These are phyloP conservation scores for Aphelenchoides avenae DNA, from an alignment of 1,140 invertebrate species.

Conservation along the genomic window DNA sequence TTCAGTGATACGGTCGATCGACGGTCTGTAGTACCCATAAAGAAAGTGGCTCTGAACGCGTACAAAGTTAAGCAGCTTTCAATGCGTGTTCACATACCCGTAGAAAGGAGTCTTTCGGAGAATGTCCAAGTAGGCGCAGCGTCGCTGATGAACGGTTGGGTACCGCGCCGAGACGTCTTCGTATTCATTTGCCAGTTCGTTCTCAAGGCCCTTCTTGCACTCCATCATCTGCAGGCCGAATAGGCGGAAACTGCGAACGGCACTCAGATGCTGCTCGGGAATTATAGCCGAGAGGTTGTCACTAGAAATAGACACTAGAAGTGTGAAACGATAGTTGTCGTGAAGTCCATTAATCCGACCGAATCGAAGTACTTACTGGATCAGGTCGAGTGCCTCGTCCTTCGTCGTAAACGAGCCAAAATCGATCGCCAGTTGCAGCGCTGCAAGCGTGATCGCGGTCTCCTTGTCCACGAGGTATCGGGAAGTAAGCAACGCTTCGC, in stretches of 20 bases:
- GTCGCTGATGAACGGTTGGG: slow-evolving; percentile 18
- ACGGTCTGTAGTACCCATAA: slow-evolving; percentile 31
- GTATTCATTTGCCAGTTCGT: slow-evolving; percentile 34
- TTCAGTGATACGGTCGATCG: slow-evolving; percentile 6
- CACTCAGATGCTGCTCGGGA: slow-evolving; percentile 20
- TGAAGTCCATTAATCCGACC: slow-evolving; percentile 4
- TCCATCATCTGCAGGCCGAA: slow-evolving; percentile 42
- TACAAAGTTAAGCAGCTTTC: not conserved
- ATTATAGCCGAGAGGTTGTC: slow-evolving; percentile 32
- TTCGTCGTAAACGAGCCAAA: slow-evolving; percentile 34
- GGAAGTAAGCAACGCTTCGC: slow-evolving; percentile 42
- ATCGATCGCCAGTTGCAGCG: slow-evolving; percentile 40
- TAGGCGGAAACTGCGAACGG: slow-evolving; percentile 30
- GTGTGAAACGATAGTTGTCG: not conserved
- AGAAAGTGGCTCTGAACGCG: slow-evolving; percentile 37
- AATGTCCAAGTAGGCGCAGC: slow-evolving; percentile 28
- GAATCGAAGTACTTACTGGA: slow-evolving; percentile 27
- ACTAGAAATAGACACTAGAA: slow-evolving; percentile 24
- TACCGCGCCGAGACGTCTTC: slow-evolving; percentile 24
- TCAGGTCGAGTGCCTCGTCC: slow-evolving; percentile 33
- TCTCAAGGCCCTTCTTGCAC: slow-evolving; percentile 39
- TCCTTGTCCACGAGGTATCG: slow-evolving; percentile 40
- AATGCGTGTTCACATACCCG: slow-evolving; percentile 14
- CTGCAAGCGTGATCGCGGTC: slow-evolving; percentile 33
- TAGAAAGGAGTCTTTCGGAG: slow-evolving; percentile 30